Conservation (phyloP, 2,797 vertebrate species). For the Scomberomorus guttatus region DNA sequence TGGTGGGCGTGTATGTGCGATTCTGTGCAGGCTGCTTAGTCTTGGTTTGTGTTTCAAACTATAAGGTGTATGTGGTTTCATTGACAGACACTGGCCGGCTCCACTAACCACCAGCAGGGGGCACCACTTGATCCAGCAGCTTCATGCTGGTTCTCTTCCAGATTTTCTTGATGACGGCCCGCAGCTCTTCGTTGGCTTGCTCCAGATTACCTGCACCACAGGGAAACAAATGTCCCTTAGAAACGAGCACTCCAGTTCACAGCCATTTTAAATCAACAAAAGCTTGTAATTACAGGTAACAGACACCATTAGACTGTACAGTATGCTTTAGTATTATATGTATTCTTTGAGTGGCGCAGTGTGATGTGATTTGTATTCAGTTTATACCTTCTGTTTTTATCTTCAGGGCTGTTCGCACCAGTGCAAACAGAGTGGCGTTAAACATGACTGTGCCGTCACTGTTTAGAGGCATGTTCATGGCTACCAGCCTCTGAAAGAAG, state of each 20-base stretch:
- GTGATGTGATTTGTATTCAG: not conserved
- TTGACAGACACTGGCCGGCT: constrained; percentile 34
- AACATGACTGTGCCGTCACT: constrained; percentile 98
- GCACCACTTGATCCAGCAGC: constrained; percentile 98
- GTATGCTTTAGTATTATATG: not conserved
- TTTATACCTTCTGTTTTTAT: constrained; percentile 97
- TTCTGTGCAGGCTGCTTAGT: constrained; percentile 33
- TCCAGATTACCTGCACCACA: constrained; percentile 93
- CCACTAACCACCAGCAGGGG: constrained; percentile 98
- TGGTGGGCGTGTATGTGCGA: constrained; percentile 48
- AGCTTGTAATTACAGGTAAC: constrained; percentile 1
- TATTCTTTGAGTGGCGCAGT: not conserved
- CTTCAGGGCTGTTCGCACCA: constrained; percentile 98
- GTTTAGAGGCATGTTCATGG: constrained; percentile 99
- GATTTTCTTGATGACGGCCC: constrained; percentile 99
- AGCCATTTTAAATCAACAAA: constrained; percentile 28
- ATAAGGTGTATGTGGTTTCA: constrained; percentile 32
- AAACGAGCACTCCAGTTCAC: constrained; percentile 28
- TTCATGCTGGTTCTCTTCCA: constrained; percentile 99
- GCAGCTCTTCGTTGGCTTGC: constrained; percentile 98
- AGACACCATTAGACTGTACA: not conserved
- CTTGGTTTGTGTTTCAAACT: constrained; percentile 38
- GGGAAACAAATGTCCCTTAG: constrained; percentile 41
- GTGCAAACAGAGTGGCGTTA: constrained; percentile 97
- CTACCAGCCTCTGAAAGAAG: constrained; percentile 92